Evolutionary conservation across 2,888 invertebrate genomes (phyloP).

Genomic region (Muschampia plurimacula): DNA sequence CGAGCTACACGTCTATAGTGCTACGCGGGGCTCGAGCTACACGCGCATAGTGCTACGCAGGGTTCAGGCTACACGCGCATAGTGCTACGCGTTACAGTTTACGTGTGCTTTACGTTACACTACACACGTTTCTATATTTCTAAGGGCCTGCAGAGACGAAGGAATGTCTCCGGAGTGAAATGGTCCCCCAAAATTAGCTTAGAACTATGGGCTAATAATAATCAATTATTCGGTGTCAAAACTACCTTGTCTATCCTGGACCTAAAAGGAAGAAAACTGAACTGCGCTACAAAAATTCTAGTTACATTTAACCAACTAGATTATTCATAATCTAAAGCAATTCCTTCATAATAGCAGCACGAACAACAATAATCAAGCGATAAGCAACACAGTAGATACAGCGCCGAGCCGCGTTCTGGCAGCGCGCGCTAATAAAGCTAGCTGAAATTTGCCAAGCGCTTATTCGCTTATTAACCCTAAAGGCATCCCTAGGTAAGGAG

Average conservation of each 20-base stretch:
- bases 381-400: slow-evolving; percentile 28
- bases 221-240: too few relatives aligned
- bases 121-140: too few relatives aligned
- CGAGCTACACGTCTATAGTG: too few relatives aligned
- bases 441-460: slow-evolving; percentile 37
- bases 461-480: slow-evolving; percentile 38
- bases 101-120: too few relatives aligned
- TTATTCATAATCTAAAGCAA: slow-evolving; percentile 15
- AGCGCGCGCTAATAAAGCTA: slow-evolving; percentile 35
- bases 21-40: too few relatives aligned
- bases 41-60: too few relatives aligned
- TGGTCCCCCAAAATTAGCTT: too few relatives aligned
- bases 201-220: too few relatives aligned
- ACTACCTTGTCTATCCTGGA: not conserved
- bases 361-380: slow-evolving; percentile 31
- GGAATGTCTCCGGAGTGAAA: too few relatives aligned
- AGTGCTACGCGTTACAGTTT: too few relatives aligned
- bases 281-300: not conserved
- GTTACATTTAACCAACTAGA: not conserved
- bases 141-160: too few relatives aligned
- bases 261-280: not conserved
- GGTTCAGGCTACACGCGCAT: too few relatives aligned
- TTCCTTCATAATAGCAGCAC: slow-evolving; percentile 22
- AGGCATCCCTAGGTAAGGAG: not conserved
- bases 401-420: slow-evolving; percentile 24